Evolutionary conservation across 2,888 invertebrate species (phyloP).

Genomic region (Synanthedon tipuliformis): DNA sequence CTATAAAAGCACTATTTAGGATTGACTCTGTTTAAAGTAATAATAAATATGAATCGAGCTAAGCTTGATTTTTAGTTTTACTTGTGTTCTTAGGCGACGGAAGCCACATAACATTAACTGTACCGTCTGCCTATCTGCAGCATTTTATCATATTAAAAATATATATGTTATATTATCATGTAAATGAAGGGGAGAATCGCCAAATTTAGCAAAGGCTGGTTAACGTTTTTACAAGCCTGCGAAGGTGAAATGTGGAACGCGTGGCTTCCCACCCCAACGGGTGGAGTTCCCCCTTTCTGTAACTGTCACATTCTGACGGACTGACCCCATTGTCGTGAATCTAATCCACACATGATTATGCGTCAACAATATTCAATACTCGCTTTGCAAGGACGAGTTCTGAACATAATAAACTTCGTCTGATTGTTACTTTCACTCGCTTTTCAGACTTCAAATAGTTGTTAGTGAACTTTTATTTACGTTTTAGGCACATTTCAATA

Average conservation of each 20-base stretch:
- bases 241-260: conserved; percentile 19
- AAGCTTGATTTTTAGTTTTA: too few species aligned
- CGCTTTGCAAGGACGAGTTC: conserved; percentile 49
- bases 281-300: conserved; percentile 29
- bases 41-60: too few species aligned
- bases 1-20: too few species aligned
- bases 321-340: conserved; percentile 40
- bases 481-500: conserved; percentile 23
- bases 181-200: too few species aligned
- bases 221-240: conserved; percentile 7
- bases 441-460: conserved; percentile 6
- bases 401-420: conserved; percentile 40
- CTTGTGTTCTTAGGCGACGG: too few species aligned
- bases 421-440: conserved; percentile 50
- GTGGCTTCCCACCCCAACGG: conserved; percentile 17
- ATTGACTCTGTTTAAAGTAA: too few species aligned
- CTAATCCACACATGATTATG: conserved; percentile 56
- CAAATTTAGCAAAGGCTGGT: too few species aligned
- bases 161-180: too few species aligned
- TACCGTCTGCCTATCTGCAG: too few species aligned
- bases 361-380: conserved; percentile 42
- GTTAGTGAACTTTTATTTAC: conserved; percentile 26
- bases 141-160: too few species aligned
- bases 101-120: too few species aligned
- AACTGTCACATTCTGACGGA: conserved; percentile 48